Conservation (phyloP, 2,888 invertebrate genomes). For the Scaptodrosophila latifasciaeformis region DNA sequence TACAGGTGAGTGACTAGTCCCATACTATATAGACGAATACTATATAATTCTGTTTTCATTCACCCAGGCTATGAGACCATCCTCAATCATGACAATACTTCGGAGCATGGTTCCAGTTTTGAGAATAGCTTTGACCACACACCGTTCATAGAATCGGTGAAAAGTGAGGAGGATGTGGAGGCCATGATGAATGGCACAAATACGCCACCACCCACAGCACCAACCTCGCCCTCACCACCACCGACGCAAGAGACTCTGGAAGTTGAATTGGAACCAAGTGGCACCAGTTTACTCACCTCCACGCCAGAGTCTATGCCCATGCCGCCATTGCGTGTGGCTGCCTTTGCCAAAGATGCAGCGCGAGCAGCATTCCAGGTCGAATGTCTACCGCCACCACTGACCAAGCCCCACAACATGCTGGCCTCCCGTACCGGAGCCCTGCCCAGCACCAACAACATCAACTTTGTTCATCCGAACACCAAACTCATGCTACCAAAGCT, state of each 20-base stretch:
- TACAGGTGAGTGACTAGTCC: conserved; percentile 51
- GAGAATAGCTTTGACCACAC: conserved; percentile 36
- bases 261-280: too few species aligned
- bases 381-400: conserved; percentile 42
- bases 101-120: conserved; percentile 49
- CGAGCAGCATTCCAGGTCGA: conserved; percentile 38
- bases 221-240: conserved; percentile 44
- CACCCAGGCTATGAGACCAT: conserved; percentile 58
- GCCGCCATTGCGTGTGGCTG: conserved; percentile 62
- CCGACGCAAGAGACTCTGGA: not conserved
- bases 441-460: conserved; percentile 48
- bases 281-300: conserved; percentile 1
- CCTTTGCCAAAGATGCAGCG: conserved; percentile 57
- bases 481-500: conserved; percentile 58
- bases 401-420: conserved; percentile 22
- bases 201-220: conserved; percentile 57
- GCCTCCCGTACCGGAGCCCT: conserved; percentile 37
- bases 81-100: conserved; percentile 22
- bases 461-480: conserved; percentile 48
- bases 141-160: conserved; percentile 48
- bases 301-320: conserved; percentile 11
- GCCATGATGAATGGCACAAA: conserved; percentile 45
- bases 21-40: not conserved
- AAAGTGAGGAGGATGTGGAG: conserved; percentile 51
- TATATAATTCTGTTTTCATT: not conserved